Base-by-base conservation (phyloP, 2,797 vertebrate species). In the Trichosurus vulpecula region DNA sequence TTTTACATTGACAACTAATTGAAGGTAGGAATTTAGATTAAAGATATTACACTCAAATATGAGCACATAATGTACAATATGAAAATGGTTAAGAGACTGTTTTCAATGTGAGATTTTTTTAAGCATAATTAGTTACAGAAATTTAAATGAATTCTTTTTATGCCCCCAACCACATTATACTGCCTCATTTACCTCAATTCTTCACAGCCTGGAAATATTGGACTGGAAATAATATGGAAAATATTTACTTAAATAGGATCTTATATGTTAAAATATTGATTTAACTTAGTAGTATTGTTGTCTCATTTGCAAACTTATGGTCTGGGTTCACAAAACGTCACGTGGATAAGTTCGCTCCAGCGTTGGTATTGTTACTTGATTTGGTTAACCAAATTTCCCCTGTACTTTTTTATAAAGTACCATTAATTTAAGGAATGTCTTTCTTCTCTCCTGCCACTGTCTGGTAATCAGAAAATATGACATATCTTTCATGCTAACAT, bases 341-440 rank as follows among this genome's bases (percentile, higher is more conserved):
- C 5, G 8, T 89, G 91, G 96, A 54, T 96, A 91, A 61, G 92
- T n/a, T 81, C 95, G 54, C 94, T 96, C 92, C 93, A 87, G 52
- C 91, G 92, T 92, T 91, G 54, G 94, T 97, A 56, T 35, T 61
- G 19, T 94, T 27, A 91, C 93, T 97, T 74, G 92, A 91, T 97
- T 97, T 91, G 95, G 94, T 96, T 95, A 53, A 89, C 55, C 90
- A 10, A 47, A 93, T 95, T 92, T 95, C 93, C 92, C 56, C 91
- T 97, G 93, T 55, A 97, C 66, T 95, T 97, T 53, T 90, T 90
- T 90, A 14, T 95, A 31, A 96, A 97, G 51, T 91, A 61, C 53
- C 93, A 10, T 96, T 61, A 56, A 93, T 29, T 95, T 25, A 93
- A 92, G 54, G 61, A 61, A 61, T 61, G 58, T 90, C 51, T 96